phyloP scores from a whole-genome alignment of 2,797 vertebrate genomes.

The Phyllotis vaccarum region DNA sequence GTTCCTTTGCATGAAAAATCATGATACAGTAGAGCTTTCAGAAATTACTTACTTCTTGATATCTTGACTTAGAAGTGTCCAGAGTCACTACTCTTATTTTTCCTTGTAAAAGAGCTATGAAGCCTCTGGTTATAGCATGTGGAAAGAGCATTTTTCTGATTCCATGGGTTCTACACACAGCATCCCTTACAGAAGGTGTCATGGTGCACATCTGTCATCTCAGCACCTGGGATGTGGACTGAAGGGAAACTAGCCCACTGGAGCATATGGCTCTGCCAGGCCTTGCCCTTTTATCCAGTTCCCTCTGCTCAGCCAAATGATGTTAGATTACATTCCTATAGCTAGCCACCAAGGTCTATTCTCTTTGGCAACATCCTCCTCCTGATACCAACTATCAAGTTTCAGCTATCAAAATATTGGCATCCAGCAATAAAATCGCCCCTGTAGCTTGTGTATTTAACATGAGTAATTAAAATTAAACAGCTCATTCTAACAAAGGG shows the following conservation, averaged over 20 bases:
- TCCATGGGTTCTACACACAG: neutral
- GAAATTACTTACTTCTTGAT: neutral
- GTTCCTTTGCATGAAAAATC: neutral
- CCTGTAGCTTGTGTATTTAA: neutral
- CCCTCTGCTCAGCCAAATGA: too few species aligned
- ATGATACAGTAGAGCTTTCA: neutral
- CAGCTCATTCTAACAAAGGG: neutral
- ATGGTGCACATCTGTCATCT: neutral
- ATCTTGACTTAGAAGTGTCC: neutral
- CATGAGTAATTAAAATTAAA: neutral
- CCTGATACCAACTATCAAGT: too few species aligned
- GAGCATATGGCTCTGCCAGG: too few species aligned
- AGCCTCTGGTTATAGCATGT: neutral
- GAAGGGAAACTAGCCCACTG: too few species aligned
- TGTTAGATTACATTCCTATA: too few species aligned
- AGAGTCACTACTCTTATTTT: neutral
- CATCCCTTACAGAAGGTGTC: neutral
- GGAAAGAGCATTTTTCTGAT: neutral
- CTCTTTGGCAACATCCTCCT: too few species aligned
- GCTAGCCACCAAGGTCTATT: too few species aligned
- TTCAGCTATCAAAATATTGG: neutral
- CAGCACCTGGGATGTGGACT: too few species aligned
- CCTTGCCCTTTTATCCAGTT: too few species aligned
- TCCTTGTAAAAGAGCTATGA: neutral
- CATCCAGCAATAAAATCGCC: too few species aligned